Percentiles rank a stretch among this genome's conserved stretches.
Conservation (phyloP, 2,113 vertebrate genomes). For the Gorsachius goisagi region DNA sequence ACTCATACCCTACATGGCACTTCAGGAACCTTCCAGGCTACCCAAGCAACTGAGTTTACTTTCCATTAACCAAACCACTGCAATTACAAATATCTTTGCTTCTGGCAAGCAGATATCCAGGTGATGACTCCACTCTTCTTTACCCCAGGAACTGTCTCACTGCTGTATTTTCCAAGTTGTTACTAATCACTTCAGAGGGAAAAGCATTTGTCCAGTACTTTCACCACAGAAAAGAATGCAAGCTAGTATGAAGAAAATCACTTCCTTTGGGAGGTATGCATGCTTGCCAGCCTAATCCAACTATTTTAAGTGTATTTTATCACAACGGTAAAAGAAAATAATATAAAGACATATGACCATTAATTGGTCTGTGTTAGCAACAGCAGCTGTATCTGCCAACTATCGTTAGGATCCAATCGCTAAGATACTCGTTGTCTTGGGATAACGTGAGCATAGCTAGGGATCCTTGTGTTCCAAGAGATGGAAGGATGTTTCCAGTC, state of each 20-base stretch:
- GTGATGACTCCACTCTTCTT: background rate
- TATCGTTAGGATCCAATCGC: background rate
- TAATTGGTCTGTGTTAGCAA: background rate
- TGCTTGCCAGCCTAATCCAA: background rate
- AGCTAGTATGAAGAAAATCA: background rate
- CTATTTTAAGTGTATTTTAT: background rate
- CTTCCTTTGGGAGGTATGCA: background rate
- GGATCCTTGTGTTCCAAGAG: background rate
- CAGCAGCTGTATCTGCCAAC: background rate
- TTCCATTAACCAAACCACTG: background rate
- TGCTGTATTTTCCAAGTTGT: background rate
- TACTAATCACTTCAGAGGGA: background rate
- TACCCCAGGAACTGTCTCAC: background rate
- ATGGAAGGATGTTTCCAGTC: background rate
- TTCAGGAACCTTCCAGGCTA: background rate
- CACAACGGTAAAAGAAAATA: background rate
- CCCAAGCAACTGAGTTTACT: background rate
- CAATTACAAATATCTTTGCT: background rate
- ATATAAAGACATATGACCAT: background rate
- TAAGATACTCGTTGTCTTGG: background rate
- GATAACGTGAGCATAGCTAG: accelerated
- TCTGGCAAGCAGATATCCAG: background rate
- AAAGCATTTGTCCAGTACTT: background rate
- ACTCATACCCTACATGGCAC: background rate
- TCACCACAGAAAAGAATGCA: background rate